Evolutionary conservation across 35 echinoderm and acorn worm species (phyloP).

Genomic region (Ptychodera flava): DNA sequence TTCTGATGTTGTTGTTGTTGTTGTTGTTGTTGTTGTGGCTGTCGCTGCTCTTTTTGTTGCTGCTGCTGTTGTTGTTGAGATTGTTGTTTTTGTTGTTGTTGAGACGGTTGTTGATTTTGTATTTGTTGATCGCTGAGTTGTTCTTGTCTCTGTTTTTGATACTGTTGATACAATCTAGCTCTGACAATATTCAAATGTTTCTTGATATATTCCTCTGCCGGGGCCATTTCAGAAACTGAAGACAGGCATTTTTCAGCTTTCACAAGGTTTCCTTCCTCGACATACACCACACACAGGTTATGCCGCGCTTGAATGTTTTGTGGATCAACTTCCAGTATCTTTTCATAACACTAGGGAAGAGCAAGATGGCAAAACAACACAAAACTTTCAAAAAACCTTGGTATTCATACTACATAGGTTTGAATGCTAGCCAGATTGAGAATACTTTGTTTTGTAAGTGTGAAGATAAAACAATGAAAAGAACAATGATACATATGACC

Average conservation of each 20-base stretch:
- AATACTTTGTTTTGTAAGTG: too few relatives aligned
- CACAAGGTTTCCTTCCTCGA: slow-evolving; percentile 10
- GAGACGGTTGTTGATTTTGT: background rate
- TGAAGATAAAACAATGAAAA: too few relatives aligned
- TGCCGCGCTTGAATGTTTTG: slow-evolving; percentile 35
- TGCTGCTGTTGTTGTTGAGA: background rate
- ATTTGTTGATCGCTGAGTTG: background rate
- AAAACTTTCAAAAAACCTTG: too few relatives aligned
- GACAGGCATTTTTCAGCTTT: slow-evolving; percentile 38
- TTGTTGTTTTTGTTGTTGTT: slow-evolving; percentile 7
- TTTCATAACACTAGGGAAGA: slow-evolving; percentile 21
- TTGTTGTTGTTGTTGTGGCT: slow-evolving; percentile 23
- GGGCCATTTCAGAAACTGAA: slow-evolving; percentile 25
- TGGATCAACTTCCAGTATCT: slow-evolving; percentile 41
- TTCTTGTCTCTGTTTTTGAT: slow-evolving; percentile 3
- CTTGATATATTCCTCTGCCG: slow-evolving; percentile 30
- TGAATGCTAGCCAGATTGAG: too few relatives aligned
- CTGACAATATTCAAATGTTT: slow-evolving; percentile 30
- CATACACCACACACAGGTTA: slow-evolving; percentile 48
- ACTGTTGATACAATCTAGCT: background rate
- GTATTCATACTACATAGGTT: too few relatives aligned
- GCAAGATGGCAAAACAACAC: too few relatives aligned
- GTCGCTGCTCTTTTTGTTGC: background rate
- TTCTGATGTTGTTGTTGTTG: slow-evolving; percentile 24
- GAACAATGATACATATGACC: too few relatives aligned